Conservation (phyloP, 2,888 invertebrate species). For the Aphelenchoides bicaudatus region DNA sequence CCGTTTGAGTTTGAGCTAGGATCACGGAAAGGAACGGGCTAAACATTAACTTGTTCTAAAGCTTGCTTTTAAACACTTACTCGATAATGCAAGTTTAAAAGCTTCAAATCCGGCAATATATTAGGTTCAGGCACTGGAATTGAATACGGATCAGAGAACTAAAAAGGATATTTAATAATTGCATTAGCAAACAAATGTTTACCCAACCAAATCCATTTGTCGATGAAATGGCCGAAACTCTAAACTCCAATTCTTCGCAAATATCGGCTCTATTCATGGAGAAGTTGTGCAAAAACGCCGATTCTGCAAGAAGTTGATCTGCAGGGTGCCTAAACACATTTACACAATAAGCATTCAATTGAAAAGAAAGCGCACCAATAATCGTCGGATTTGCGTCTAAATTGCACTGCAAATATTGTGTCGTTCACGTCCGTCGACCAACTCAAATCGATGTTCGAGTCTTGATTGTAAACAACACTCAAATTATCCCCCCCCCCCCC, state of each 20-base stretch:
- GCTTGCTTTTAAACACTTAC: conserved; percentile 5
- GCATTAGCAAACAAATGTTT: no score
- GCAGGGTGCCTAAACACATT: not conserved
- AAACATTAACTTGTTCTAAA: not conserved
- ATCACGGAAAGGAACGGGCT: conserved; percentile 26
- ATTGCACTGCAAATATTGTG: conserved; percentile 7
- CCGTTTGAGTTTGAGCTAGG: conserved; percentile 42
- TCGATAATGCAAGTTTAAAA: conserved; percentile 21
- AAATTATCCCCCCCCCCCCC: no score
- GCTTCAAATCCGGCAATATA: conserved; percentile 24
- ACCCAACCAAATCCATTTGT: conserved; percentile 5
- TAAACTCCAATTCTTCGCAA: conserved; percentile 14
- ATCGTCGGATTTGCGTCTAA: conserved; percentile 7
- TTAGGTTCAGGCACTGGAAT: conserved; percentile 26
- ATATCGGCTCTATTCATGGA: conserved; percentile 18
- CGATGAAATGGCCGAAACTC: conserved; percentile 2
- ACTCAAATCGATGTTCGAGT: conserved; percentile 9
- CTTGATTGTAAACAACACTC: conserved; percentile 2
- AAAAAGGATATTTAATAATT: no score
- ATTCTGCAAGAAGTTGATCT: conserved; percentile 10
- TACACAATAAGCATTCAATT: not conserved
- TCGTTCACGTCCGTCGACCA: conserved; percentile 1
- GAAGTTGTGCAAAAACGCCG: conserved; percentile 11
- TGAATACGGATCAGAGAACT: not conserved
- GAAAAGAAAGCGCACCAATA: conserved; percentile 1